phyloP scores from a whole-genome alignment of 2,888 invertebrate genomes.

The Frankliniella fusca region DNA sequence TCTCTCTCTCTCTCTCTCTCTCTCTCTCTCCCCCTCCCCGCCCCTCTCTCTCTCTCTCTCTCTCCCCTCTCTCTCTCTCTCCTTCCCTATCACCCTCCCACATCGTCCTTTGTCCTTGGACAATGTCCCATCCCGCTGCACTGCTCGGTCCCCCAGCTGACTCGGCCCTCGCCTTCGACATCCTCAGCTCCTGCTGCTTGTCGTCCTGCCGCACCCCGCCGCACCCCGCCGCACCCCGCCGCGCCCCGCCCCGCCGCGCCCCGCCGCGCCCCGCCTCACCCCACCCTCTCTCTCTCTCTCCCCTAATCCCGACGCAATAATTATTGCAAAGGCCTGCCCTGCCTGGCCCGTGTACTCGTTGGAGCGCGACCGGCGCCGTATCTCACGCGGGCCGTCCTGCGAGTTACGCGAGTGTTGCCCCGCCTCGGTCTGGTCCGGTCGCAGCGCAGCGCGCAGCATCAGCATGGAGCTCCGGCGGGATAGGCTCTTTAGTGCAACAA shows the following conservation, averaged over 20 bases:
- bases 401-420: too few relatives aligned
- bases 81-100: background rate
- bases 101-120: background rate
- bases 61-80: background rate
- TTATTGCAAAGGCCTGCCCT: slow-evolving; percentile 1
- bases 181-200: background rate
- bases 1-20: background rate
- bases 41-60: background rate
- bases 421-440: too few relatives aligned
- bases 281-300: background rate
- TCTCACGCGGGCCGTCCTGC: too few relatives aligned
- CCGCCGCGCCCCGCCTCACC: background rate
- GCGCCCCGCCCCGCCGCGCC: background rate
- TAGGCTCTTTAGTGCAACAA: background rate
- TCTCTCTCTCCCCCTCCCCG: background rate
- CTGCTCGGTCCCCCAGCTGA: background rate
- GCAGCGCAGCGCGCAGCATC: too few relatives aligned
- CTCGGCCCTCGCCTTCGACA: background rate
- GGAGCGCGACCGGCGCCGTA: background rate
- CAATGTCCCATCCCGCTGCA: background rate
- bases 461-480: background rate
- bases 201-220: background rate
- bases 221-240: background rate
- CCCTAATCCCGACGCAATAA: slow-evolving; percentile 10
- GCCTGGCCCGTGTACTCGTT: background rate